A percentile compares a stretch with the other conserved stretches of the same genome.
phyloP scores from a whole-genome alignment of 2,113 vertebrate genomes.

The Tricholaema leucomelas region DNA sequence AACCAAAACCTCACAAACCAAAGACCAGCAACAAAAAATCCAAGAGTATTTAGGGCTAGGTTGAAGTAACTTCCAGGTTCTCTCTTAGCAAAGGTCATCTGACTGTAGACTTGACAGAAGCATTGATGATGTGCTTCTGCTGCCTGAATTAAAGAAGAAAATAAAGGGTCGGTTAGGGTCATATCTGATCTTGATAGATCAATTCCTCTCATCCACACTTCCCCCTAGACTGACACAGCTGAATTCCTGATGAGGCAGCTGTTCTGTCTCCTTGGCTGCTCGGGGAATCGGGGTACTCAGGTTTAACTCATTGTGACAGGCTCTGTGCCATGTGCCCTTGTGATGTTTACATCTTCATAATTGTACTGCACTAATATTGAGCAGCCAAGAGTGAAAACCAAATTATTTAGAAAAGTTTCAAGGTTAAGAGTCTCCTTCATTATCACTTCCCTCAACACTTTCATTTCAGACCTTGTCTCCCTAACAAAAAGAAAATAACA shows the following conservation, averaged over 20 bases:
- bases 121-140: neutral
- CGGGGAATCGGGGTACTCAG: neutral
- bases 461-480: neutral
- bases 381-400: constrained; percentile 44
- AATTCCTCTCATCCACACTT: neutral
- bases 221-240: neutral
- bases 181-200: constrained; percentile 22
- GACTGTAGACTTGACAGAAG: neutral
- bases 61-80: neutral
- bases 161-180: neutral
- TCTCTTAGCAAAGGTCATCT: neutral
- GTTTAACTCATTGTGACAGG: constrained; percentile 62
- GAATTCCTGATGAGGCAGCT: constrained; percentile 52
- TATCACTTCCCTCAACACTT: neutral
- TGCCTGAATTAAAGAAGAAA: neutral
- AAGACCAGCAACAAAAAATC: neutral
- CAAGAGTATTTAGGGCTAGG: neutral
- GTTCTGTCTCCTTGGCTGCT: neutral
- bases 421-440: constrained; percentile 12
- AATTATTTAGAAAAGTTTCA: constrained; percentile 50
- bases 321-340: constrained; percentile 34
- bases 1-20: no score
- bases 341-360: constrained; percentile 62
- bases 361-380: constrained; percentile 38
- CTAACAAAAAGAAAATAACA: neutral